These are phyloP conservation scores for Drosophila antonietae DNA, from an alignment of 2,888 invertebrate genomes.

Conservation along the genomic window DNA sequence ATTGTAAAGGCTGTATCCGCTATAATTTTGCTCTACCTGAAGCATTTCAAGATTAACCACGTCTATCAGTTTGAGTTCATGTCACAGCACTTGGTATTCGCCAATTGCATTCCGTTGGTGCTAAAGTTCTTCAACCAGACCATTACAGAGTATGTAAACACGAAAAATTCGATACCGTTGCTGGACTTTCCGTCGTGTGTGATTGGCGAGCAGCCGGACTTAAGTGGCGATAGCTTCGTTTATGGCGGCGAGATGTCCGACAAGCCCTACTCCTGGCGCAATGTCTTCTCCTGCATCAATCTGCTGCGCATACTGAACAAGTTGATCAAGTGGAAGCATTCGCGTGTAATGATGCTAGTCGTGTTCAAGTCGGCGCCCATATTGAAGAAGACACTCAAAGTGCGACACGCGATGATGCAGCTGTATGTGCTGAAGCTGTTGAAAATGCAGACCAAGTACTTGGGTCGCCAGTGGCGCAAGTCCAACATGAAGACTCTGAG, in stretches of 20 bases:
- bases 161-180: constrained; percentile 96
- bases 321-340: constrained; percentile 99
- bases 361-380: constrained; percentile 99
- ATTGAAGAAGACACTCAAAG: constrained; percentile 97
- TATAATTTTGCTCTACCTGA: constrained; percentile 94
- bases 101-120: constrained; percentile 99
- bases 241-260: constrained; percentile 89
- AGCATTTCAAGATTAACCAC: constrained; percentile 98
- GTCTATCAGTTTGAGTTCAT: constrained; percentile 99
- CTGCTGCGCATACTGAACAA: constrained; percentile 98
- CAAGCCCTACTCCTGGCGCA: constrained; percentile 97
- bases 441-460: constrained; percentile 99
- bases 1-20: constrained; percentile 98
- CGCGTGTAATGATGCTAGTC: constrained; percentile 99
- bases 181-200: constrained; percentile 98
- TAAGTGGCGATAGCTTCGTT: constrained; percentile 94
- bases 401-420: constrained; percentile 98
- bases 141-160: constrained; percentile 96
- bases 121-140: constrained; percentile 99
- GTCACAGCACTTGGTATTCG: constrained; percentile 99
- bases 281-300: constrained; percentile 99
- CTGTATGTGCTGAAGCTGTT: constrained; percentile 98
- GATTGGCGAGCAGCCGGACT: constrained; percentile 96
- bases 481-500: constrained; percentile 99
- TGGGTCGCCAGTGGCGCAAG: constrained; percentile 99